Evolutionary conservation across 2,797 vertebrate genomes (phyloP).

Genomic region (Luscinia megarhynchos): DNA sequence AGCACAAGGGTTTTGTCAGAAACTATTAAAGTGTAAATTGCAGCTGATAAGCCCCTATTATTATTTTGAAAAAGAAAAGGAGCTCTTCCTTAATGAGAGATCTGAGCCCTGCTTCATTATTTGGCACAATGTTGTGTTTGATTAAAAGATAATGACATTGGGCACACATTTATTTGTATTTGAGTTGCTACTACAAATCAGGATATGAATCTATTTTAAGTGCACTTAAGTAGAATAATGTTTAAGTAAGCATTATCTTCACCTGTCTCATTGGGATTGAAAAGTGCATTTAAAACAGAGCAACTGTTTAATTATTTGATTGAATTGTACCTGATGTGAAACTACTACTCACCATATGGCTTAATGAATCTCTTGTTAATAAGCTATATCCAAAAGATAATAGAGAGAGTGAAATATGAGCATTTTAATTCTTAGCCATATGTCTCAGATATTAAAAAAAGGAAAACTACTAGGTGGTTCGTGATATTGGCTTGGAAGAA

Average conservation of each 20-base stretch:
- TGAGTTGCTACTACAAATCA: background rate
- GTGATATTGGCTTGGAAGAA: background rate
- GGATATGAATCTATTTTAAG: background rate
- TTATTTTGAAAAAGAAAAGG: background rate
- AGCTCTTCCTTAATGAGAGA: background rate
- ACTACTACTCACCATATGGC: background rate
- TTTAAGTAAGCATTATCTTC: background rate
- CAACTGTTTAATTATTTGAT: background rate
- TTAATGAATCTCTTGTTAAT: background rate
- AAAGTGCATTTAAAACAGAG: background rate
- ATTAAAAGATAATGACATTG: constrained; percentile 1
- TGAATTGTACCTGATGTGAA: background rate
- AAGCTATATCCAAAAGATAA: background rate
- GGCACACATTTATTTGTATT: background rate
- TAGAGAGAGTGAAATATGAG: background rate
- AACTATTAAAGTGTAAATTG: constrained; percentile 19
- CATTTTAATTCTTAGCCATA: background rate
- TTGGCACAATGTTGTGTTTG: background rate
- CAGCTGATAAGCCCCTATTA: background rate
- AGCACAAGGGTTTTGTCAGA: background rate
- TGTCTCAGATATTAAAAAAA: background rate
- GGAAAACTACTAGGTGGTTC: background rate
- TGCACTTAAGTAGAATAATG: background rate
- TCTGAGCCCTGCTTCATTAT: background rate
- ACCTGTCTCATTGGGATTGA: background rate